Base-by-base conservation (phyloP, 2,888 invertebrate species). In the Loripinus fragilis region DNA sequence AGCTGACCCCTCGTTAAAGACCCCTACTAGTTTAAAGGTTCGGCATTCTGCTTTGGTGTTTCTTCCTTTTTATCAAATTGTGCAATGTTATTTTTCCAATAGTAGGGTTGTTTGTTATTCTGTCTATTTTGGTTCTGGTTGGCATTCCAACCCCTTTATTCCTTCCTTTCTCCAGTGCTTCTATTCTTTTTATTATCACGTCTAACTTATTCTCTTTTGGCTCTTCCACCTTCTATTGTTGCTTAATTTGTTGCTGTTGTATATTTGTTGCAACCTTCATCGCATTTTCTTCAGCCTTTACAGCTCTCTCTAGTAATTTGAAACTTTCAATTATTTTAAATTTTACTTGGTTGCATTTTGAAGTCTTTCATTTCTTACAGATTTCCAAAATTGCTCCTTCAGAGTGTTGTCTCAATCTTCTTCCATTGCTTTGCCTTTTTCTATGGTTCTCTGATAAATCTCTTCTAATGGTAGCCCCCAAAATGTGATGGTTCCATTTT, bases 141-240 rank as follows among this genome's bases (percentile, higher is more conserved):
- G n/a, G 50, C 17, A 28, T 55, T 28, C 23, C 23, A 55, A 10
- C 28, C 28, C 17, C 28, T 55, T 28, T 25, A 5, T 20, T 28
- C 28, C 55, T 55, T 55, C 55, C 55, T 55, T 25, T 55, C 55
- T 55, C 55, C 25, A 55, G 28, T 55, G 55, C 55, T 10, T 55
- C 55, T 55, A 55, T 25, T 55, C 55, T 55, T 55, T 28, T 55
- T 28, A 55, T 28, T 3, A 55, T 28, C 5, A 55, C 2, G 28
- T 55, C 28, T 10, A 55, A 55, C 28, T 55, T 55, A 28, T 55
- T 17, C 7, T 55, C 55, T 3, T 17, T 55, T 1, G 2, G 10
- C 3, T 55, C 55, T 55, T 28, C 55, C 23, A n/a, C 28, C 3
- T 55, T 55, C 28, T 20, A 17, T 7, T 17, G 5, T 25, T 25